Conservation (phyloP, 2,797 vertebrate genomes). For the Enteromius argenteus region DNA sequence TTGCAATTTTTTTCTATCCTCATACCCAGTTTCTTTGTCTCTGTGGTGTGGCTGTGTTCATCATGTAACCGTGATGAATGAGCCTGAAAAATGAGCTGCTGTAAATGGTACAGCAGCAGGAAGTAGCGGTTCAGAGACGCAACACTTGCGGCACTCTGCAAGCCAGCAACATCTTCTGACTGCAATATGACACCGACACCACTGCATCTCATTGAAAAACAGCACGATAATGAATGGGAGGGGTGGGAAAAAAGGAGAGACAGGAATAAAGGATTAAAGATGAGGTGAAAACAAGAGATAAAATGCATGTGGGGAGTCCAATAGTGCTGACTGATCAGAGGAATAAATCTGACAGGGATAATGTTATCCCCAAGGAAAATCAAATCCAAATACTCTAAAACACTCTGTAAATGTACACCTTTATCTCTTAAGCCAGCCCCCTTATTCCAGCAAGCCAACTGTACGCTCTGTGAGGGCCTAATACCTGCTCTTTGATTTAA, state of each 20-base stretch:
- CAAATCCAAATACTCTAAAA: slow-evolving; percentile 40
- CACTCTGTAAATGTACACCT: slow-evolving; percentile 15
- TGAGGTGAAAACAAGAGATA: slow-evolving; percentile 29
- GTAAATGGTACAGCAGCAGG: slow-evolving; percentile 60
- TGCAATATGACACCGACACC: slow-evolving; percentile 35
- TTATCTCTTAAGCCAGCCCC: slow-evolving; percentile 37
- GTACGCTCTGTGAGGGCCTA: neutral
- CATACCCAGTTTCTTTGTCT: slow-evolving; percentile 4
- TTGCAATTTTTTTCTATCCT: neutral
- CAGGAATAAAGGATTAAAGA: slow-evolving; percentile 12
- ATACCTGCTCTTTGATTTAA: slow-evolving; percentile 33
- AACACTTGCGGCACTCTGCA: slow-evolving; percentile 32
- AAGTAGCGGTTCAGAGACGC: slow-evolving; percentile 44
- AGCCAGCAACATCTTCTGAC: slow-evolving; percentile 23
- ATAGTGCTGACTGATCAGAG: slow-evolving; percentile 45
- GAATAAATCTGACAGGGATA: slow-evolving; percentile 37
- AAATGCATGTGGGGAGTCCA: slow-evolving; percentile 14
- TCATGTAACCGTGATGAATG: slow-evolving; percentile 53
- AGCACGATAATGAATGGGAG: neutral
- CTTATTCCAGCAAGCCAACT: slow-evolving; percentile 7
- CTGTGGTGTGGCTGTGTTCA: slow-evolving; percentile 36
- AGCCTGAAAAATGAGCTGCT: slow-evolving; percentile 66
- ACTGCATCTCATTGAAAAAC: slow-evolving; percentile 20
- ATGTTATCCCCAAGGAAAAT: slow-evolving; percentile 45
- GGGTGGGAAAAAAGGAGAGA: slow-evolving; percentile 28